Conservation (phyloP, 1,140 invertebrate species). For the Oreohelix idahoensis region DNA sequence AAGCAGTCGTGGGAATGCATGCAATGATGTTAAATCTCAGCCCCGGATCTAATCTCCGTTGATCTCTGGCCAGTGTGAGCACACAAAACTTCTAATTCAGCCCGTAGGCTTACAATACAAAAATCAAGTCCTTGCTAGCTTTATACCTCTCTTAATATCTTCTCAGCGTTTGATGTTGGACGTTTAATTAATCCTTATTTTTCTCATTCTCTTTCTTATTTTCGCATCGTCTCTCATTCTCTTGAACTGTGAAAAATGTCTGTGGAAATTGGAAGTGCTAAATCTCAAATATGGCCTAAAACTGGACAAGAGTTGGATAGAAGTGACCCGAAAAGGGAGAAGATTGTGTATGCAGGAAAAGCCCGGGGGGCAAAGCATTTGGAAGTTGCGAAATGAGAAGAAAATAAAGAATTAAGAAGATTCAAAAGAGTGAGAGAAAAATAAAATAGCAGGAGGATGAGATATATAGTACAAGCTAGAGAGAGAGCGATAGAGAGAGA, state of each 20-base stretch:
- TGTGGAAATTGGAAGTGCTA: neutral
- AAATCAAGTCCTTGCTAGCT: neutral
- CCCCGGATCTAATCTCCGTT: neutral
- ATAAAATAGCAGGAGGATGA: no score
- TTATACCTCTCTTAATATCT: neutral
- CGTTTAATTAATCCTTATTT: neutral
- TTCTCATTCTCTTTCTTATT: neutral
- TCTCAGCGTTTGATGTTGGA: neutral
- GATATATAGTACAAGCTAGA: no score
- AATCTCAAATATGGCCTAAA: neutral
- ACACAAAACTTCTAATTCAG: neutral
- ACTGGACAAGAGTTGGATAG: neutral
- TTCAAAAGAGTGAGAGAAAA: no score
- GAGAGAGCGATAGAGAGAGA: no score
- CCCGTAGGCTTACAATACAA: neutral
- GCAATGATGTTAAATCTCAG: neutral
- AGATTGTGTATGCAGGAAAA: neutral
- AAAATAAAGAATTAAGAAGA: no score
- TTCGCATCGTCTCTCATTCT: neutral
- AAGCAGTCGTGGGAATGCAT: neutral
- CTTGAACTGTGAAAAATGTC: neutral
- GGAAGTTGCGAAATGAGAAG: no score
- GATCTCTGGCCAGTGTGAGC: neutral
- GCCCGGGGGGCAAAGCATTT: no score
- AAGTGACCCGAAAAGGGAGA: neutral